Evolutionary conservation across 2,113 vertebrate genomes (phyloP), one percentile per base, ranked within the genome.

Genomic region (Astatoreochromis straeleni): DNA sequence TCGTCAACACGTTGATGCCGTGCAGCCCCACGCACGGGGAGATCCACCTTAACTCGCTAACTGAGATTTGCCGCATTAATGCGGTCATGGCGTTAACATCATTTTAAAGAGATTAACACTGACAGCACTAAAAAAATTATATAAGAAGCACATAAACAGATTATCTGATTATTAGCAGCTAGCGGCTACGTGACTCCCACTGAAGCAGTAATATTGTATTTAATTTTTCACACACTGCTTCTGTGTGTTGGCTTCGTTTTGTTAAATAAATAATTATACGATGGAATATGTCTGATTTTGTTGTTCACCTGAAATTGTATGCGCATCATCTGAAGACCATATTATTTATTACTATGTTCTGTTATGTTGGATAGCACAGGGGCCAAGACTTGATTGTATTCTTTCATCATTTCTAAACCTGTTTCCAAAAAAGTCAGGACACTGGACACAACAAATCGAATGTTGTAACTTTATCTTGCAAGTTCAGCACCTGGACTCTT

Each of bases 401-500:
- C 65, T 24, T 70, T 70, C 38, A 42, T 70, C 12, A 42, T 42
- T 70, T 70, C 38, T 24, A 42, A 0, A 42, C 38, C 65, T 42
- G 65, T 70, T 70, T 40, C 33, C 63, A 40, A 21, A 40, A 68
- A 40, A 21, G 33, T 68, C 3, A 1, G 38, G 38, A 70, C n/a
- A 70, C n/a, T 63, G 16, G 58, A 63, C 29, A 63, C 9, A 33
- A 33, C 29, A 33, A 63, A 33, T 63, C 4, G 0, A 7, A 33
- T 63, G 58, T 63, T 63, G 58, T 63, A 63, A 1, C 58, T 63
- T 33, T 11, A 19, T 63, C 16, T 19, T 60, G 57, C 29, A 33
- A 63, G 16, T 33, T 65, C 60, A 65, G 60, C 60, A 65, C 31
- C 58, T 42, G 38, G 17, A 63, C 58, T 63, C 12, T 63, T 63